phyloP scores from a whole-genome alignment of 1,140 invertebrate genomes.

The Globodera rostochiensis region DNA sequence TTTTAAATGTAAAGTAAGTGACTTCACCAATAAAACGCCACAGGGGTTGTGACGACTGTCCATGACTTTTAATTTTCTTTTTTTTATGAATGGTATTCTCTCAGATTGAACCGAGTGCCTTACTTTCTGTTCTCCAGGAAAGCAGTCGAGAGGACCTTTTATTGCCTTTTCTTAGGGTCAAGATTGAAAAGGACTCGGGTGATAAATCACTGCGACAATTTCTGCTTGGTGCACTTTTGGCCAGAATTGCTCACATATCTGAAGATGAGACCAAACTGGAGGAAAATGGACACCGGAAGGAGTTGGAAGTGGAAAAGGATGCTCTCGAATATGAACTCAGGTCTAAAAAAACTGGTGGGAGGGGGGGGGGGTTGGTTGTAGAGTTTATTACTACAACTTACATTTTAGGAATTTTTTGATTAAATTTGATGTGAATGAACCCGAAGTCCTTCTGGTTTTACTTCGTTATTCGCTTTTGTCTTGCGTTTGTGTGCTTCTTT shows the following conservation, averaged over 20 bases:
- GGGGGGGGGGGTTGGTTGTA: neutral
- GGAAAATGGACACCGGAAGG: constrained; percentile 15
- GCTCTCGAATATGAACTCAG: constrained; percentile 29
- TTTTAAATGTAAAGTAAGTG: constrained; percentile 38
- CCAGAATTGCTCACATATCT: constrained; percentile 36
- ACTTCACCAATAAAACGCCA: constrained; percentile 18
- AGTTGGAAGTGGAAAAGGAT: constrained; percentile 14
- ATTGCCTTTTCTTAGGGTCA: constrained; percentile 38
- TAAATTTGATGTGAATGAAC: constrained; percentile 37
- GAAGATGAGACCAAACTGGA: constrained; percentile 15
- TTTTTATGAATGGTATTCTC: neutral
- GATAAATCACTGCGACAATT: constrained; percentile 35
- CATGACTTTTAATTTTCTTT: no score
- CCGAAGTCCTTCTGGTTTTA: constrained; percentile 37
- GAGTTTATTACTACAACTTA: constrained; percentile 1
- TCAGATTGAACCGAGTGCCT: constrained; percentile 36
- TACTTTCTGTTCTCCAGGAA: constrained; percentile 37
- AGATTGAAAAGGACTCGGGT: constrained; percentile 40
- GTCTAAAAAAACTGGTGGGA: neutral
- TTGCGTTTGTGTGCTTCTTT: constrained; percentile 42
- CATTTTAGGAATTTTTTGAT: constrained; percentile 42
- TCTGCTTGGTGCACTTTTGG: constrained; percentile 46
- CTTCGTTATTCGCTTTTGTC: constrained; percentile 46
- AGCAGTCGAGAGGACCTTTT: constrained; percentile 32
- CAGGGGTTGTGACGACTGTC: no score